Percentiles rank a stretch among this genome's conserved stretches.
phyloP scores from a whole-genome alignment of 2,888 invertebrate species.

The Tupiocoris notatus region DNA sequence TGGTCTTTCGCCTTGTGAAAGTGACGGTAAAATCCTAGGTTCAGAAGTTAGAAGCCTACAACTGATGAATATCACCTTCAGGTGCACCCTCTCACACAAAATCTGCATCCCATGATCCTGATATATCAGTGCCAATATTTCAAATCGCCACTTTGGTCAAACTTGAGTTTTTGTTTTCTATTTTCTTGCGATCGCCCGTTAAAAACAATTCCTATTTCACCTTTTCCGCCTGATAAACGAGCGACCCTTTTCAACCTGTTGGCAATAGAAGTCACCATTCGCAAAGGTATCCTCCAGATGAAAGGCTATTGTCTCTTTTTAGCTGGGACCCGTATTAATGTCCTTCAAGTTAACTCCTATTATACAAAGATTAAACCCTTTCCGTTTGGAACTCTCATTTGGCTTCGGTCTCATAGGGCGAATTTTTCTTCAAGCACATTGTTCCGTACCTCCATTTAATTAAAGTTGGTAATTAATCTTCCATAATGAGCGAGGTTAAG shows the following conservation, averaged over 20 bases:
- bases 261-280: not conserved
- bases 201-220: not conserved
- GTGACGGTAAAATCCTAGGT: too few species aligned
- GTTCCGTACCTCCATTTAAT: not conserved
- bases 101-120: too few species aligned
- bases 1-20: too few species aligned
- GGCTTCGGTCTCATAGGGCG: not conserved
- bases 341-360: constrained; percentile 34
- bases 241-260: constrained; percentile 1
- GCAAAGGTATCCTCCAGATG: constrained; percentile 5
- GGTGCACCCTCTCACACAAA: too few species aligned
- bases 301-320: constrained; percentile 2
- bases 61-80: too few species aligned
- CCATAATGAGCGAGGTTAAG: not conserved
- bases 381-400: constrained; percentile 5
- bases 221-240: not conserved
- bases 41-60: too few species aligned
- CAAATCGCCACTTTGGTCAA: too few species aligned
- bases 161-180: too few species aligned
- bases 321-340: constrained; percentile 7
- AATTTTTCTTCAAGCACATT: constrained; percentile 13
- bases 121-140: too few species aligned
- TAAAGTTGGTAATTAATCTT: constrained; percentile 27
- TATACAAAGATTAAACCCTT: constrained; percentile 36
- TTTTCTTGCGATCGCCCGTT: too few species aligned